Evolutionary conservation across 2,113 vertebrate species (phyloP).

Genomic region (Petroica traversi): DNA sequence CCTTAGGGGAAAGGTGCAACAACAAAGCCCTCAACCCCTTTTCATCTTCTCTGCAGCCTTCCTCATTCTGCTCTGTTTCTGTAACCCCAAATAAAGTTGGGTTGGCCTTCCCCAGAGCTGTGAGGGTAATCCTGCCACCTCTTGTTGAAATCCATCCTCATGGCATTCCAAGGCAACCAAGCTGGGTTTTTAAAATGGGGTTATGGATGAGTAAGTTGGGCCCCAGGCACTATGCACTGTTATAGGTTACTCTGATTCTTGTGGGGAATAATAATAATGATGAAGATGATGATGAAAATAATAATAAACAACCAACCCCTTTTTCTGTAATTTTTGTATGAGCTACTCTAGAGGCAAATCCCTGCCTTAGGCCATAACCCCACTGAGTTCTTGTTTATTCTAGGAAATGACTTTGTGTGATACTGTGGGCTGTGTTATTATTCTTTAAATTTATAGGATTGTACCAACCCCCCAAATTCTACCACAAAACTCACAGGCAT

Average conservation of each 20-base stretch:
- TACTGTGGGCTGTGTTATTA: neutral
- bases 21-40: neutral
- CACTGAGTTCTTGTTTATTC: neutral
- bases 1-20: neutral
- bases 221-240: neutral
- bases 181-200: fast-evolving
- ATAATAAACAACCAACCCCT: neutral
- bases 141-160: neutral
- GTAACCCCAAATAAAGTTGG: neutral
- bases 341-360: neutral
- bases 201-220: neutral
- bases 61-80: neutral
- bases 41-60: neutral
- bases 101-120: neutral
- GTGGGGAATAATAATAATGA: neutral
- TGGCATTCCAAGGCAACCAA: fast-evolving
- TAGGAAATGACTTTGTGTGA: neutral
- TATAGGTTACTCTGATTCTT: neutral
- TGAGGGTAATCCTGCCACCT: neutral
- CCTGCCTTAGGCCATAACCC: neutral
- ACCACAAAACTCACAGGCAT: neutral
- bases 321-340: neutral
- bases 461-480: neutral
- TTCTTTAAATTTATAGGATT: neutral
- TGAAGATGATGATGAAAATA: no score